Evolutionary conservation across 1,140 invertebrate species (phyloP).

Genomic region (Argopecten irradians): DNA sequence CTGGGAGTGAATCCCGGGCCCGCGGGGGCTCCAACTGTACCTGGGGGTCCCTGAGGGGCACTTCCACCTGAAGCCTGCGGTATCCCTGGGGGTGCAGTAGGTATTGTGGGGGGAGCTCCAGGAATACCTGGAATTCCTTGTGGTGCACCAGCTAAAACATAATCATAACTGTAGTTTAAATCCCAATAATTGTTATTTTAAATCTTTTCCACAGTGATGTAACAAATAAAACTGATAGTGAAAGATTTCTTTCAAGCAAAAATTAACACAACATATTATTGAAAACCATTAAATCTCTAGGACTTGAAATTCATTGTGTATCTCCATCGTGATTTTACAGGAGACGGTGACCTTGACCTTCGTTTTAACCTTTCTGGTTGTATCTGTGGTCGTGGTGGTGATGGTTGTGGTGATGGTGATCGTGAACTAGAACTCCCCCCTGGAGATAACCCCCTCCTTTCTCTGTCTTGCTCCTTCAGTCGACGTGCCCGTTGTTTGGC

Average conservation of each 20-base stretch:
- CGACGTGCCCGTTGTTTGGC: conserved; percentile 94
- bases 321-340: conserved; percentile 59
- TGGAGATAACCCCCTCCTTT: conserved; percentile 46
- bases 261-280: too few relatives aligned
- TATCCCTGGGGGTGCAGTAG: not conserved
- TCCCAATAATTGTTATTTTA: too few relatives aligned
- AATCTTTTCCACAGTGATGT: too few relatives aligned
- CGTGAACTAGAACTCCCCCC: conserved; percentile 53
- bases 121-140: not conserved
- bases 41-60: not conserved
- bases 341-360: conserved; percentile 57
- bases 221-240: too few relatives aligned
- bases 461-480: conserved; percentile 86
- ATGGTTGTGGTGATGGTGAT: conserved; percentile 37
- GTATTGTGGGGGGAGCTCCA: not conserved
- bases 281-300: too few relatives aligned
- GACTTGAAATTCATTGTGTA: too few relatives aligned
- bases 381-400: not conserved
- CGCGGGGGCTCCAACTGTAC: conserved; percentile 35
- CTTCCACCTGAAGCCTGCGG: not conserved
- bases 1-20: conserved; percentile 37
- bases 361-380: conserved; percentile 52
- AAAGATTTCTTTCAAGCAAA: too few relatives aligned
- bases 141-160: not conserved
- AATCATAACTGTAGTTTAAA: too few relatives aligned